Evolutionary conservation across 2,113 vertebrate species (phyloP), one percentile per base, ranked within the genome.

Genomic region (Podilymbus podiceps): DNA sequence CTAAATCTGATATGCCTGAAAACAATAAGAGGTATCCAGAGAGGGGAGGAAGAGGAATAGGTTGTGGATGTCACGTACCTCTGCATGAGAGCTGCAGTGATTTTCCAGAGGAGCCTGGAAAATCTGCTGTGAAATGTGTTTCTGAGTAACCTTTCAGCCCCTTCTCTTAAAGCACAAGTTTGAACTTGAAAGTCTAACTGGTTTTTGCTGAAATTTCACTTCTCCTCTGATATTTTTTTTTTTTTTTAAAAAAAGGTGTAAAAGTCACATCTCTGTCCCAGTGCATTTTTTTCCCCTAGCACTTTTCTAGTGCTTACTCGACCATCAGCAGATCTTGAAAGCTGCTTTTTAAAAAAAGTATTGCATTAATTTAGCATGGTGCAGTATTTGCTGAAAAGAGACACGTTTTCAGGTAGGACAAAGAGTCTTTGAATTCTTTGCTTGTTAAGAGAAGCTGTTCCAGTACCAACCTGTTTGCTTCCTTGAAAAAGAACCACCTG

Each of bases 11-110:
- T n/a, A 6, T 28, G 22, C 24, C 24, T 84, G 40, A 69, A 89
- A 71, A 47, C 19, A 0, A 0, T n/a, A 38, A 79, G 28, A 67
- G 3, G 1, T 44, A 35, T 59, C 15, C 30, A 49, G 33, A 64
- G 40, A 75, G 38, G 11, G 30, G 30, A 69, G 11, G 28, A 38
- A 38, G 38, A 68, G 16, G 40, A 85, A 55, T 44, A 0, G 0
- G 9, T 28, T 91, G 31, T 67, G 38, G 55, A 88, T 75, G 56
- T 27, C 1, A 1, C 0, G 0, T 64, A n/a, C 6, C 5, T 49
- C 27, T 64, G 8, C 3, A 0, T 25, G 21, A 50, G 19, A 88
- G 14, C 16, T 47, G n/a, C 19, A 28, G 46, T 56, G 19, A 40
- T 74, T 88, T 91, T 89, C 11, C 15, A 63, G 64, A 67, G 18